These are phyloP conservation scores for Channa maculata DNA, from an alignment of 2,113 vertebrate genomes.

Conservation along the genomic window DNA sequence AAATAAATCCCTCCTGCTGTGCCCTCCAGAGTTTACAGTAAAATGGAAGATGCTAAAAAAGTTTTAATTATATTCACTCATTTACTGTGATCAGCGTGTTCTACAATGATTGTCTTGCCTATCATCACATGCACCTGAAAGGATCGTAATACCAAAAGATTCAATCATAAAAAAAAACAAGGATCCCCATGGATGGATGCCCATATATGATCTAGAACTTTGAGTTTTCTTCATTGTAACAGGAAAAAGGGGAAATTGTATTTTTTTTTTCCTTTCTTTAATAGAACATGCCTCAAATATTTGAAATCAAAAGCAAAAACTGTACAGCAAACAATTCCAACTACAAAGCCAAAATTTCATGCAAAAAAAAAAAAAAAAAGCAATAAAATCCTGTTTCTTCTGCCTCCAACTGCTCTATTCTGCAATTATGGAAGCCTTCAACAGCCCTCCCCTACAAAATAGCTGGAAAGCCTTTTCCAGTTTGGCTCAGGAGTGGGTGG, in stretches of 20 bases:
- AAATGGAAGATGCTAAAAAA: neutral
- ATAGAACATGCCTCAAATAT: neutral
- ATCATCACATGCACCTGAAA: neutral
- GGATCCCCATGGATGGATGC: neutral
- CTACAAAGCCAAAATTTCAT: neutral
- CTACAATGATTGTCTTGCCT: neutral
- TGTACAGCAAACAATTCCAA: neutral
- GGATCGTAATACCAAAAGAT: conserved; percentile 19
- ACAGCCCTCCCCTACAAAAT: neutral
- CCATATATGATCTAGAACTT: conserved; percentile 30
- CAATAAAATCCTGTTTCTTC: too few species aligned
- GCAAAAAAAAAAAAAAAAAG: too few species aligned
- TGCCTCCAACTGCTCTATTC: neutral
- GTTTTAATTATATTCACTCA: neutral
- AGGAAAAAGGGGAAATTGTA: neutral
- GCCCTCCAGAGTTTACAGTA: neutral
- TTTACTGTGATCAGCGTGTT: neutral
- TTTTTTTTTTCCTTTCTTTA: neutral
- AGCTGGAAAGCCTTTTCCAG: conserved; percentile 23
- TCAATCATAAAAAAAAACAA: conserved; percentile 44
- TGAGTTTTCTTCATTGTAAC: neutral
- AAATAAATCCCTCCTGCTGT: conserved; percentile 12
- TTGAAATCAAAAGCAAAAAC: too few species aligned
- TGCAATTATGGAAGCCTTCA: neutral
- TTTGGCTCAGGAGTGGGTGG: conserved; percentile 45